A percentile compares a stretch with the other conserved stretches of the same genome.
phyloP scores from a whole-genome alignment of 2,113 vertebrate species.

The Pelusios castaneus region DNA sequence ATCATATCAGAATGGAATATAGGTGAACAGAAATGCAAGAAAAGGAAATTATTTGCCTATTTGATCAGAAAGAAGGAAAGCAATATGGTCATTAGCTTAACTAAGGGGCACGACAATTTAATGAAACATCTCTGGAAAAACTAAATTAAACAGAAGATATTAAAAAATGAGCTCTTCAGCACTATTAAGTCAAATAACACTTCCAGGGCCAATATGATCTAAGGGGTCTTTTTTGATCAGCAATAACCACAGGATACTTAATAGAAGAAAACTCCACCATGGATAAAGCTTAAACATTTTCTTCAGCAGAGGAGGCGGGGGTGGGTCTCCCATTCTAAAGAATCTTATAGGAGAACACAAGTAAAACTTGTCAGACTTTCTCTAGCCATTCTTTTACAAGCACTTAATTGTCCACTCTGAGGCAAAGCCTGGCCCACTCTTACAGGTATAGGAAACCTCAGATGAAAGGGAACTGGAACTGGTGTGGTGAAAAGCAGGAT shows the following conservation, averaged over 20 bases:
- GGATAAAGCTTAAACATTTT: neutral
- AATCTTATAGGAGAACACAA: neutral
- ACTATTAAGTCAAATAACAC: slow-evolving; percentile 35
- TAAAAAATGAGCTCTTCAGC: slow-evolving; percentile 65
- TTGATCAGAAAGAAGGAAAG: slow-evolving; percentile 66
- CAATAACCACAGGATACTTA: neutral
- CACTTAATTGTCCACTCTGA: neutral
- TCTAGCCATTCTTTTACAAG: neutral
- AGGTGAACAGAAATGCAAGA: slow-evolving; percentile 17
- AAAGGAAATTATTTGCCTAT: slow-evolving; percentile 33
- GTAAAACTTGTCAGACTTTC: neutral
- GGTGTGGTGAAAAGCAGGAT: neutral
- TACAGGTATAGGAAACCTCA: neutral
- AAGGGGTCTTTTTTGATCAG: neutral
- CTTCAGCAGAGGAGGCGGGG: neutral
- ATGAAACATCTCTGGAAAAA: slow-evolving; percentile 63
- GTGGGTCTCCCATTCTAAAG: neutral
- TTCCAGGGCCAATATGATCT: neutral
- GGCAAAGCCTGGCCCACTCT: neutral
- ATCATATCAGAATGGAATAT: slow-evolving; percentile 38
- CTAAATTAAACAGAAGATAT: slow-evolving; percentile 67
- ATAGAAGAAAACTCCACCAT: neutral
- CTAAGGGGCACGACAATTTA: slow-evolving; percentile 59
- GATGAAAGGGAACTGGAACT: slow-evolving; percentile 13
- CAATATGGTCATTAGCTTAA: slow-evolving; percentile 68